A percentile compares a stretch with the other conserved stretches of the same genome.
Evolutionary conservation across 2,888 invertebrate species (phyloP).

Genomic region (Diplazon laetatorius): DNA sequence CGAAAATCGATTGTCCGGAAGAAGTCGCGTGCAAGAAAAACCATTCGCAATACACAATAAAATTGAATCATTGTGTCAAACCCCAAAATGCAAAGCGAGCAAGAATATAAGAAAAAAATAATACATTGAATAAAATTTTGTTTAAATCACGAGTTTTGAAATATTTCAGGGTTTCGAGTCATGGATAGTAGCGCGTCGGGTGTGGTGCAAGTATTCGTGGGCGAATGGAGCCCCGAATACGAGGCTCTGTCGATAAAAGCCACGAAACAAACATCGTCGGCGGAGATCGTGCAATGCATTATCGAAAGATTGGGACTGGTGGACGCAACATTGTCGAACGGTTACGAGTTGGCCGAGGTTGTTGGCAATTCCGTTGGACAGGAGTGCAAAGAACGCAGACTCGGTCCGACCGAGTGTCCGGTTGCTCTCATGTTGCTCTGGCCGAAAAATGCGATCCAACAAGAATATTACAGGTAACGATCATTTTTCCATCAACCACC

Average conservation of each 20-base stretch:
- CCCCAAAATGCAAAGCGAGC: too few relatives aligned
- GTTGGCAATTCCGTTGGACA: constrained; percentile 93
- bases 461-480: constrained; percentile 83
- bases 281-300: constrained; percentile 95
- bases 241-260: constrained; percentile 95
- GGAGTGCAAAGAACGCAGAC: constrained; percentile 95
- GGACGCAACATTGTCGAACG: constrained; percentile 83
- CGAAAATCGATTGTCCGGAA: not conserved
- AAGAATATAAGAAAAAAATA: too few relatives aligned
- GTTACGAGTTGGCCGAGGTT: constrained; percentile 94
- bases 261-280: constrained; percentile 95
- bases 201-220: constrained; percentile 91
- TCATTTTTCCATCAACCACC: not conserved
- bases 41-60: too few relatives aligned
- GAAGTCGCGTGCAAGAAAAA: not conserved
- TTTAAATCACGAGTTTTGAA: not conserved
- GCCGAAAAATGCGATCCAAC: constrained; percentile 86
- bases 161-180: constrained; percentile 70
- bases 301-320: constrained; percentile 88
- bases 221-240: constrained; percentile 93
- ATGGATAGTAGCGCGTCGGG: constrained; percentile 80
- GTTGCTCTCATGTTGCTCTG: constrained; percentile 92
- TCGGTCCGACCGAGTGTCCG: constrained; percentile 91
- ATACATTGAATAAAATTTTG: constrained; percentile 1
- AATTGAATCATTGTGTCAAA: too few relatives aligned